Conservation (phyloP, 1,140 invertebrate species). For the Physella acuta region DNA sequence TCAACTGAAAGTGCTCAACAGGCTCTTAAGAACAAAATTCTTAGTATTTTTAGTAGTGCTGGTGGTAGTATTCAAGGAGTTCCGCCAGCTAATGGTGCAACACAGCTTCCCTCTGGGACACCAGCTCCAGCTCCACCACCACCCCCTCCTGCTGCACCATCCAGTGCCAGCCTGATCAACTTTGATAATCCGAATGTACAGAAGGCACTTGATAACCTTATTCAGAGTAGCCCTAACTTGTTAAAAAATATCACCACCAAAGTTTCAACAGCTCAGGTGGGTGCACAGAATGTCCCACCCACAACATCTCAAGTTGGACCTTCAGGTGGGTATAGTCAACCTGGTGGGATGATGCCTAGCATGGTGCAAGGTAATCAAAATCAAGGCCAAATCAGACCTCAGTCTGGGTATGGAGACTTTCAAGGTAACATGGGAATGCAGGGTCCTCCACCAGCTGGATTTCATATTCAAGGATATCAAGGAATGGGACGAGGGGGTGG, state of each 20-base stretch:
- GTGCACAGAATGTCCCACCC: too few species aligned
- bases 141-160: not conserved
- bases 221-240: constrained; percentile 54
- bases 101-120: constrained; percentile 9
- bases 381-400: too few species aligned
- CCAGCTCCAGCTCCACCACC: constrained; percentile 5
- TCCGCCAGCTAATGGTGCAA: constrained; percentile 12
- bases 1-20: constrained; percentile 62
- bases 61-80: constrained; percentile 27
- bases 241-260: constrained; percentile 40
- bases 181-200: constrained; percentile 62
- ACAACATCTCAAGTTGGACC: too few species aligned
- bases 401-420: too few species aligned
- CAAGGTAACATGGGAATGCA: too few species aligned
- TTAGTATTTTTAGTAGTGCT: constrained; percentile 68
- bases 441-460: too few species aligned
- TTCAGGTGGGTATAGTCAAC: too few species aligned
- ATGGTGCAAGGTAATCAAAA: too few species aligned
- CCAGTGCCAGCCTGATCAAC: constrained; percentile 49
- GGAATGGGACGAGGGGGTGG: too few species aligned
- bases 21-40: constrained; percentile 80
- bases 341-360: too few species aligned
- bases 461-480: too few species aligned
- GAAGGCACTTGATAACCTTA: constrained; percentile 61
- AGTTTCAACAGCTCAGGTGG: not conserved